These are phyloP conservation scores for Ibidorhyncha struthersii DNA, from an alignment of 2,113 vertebrate species.

Conservation along the genomic window DNA sequence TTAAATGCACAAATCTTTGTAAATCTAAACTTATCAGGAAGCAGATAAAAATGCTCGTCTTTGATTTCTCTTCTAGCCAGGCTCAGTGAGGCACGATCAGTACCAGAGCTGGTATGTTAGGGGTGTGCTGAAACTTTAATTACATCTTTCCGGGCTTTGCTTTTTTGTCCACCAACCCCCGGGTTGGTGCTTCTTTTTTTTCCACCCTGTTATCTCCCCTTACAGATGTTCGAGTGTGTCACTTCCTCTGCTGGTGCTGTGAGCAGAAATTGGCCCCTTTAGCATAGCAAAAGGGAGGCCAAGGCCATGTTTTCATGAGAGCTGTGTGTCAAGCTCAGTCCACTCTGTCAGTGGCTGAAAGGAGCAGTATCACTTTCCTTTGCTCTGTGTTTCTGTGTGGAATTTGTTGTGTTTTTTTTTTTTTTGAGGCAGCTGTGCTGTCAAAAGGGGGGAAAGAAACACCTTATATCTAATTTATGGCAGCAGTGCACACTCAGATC, in stretches of 20 bases:
- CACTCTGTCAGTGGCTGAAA: not conserved
- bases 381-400: not conserved
- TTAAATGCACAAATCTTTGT: not conserved
- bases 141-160: not conserved
- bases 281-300: not conserved
- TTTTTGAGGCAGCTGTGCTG: not conserved
- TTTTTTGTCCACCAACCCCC: not conserved
- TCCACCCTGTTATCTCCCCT: not conserved
- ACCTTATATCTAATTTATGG: not conserved
- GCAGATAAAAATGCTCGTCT: not conserved
- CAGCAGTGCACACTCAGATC: not conserved
- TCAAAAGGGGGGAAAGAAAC: not conserved
- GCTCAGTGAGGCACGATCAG: not conserved
- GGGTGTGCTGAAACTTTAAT: not conserved
- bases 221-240: not conserved
- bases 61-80: not conserved
- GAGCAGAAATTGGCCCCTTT: not conserved
- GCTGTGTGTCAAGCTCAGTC: not conserved
- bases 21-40: slow-evolving; percentile 41
- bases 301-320: rapidly evolving
- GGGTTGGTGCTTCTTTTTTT: not conserved
- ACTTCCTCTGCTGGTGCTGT: not conserved
- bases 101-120: not conserved
- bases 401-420: not conserved
- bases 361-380: not conserved